These are phyloP conservation scores for Brachyhypopomus occidentalis DNA, from an alignment of 2,113 vertebrate species.

Conservation along the genomic window DNA sequence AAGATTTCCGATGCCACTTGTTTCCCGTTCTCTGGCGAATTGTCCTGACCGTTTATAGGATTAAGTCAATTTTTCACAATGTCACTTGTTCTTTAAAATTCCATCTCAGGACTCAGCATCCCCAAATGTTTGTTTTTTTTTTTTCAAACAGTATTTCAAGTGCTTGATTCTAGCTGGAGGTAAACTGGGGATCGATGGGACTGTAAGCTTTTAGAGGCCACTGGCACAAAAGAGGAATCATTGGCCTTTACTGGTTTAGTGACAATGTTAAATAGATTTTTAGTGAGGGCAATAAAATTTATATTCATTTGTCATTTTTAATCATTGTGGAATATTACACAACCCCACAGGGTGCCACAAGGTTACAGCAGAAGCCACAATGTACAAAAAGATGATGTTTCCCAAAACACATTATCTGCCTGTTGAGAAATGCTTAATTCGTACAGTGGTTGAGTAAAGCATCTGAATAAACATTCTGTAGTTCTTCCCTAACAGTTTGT, in stretches of 20 bases:
- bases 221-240: conserved; percentile 23
- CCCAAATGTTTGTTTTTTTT: not conserved
- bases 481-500: conserved; percentile 8
- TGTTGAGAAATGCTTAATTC: conserved; percentile 19
- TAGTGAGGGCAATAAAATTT: conserved; percentile 27
- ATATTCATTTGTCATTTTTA: conserved; percentile 35
- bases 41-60: conserved; percentile 5
- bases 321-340: conserved; percentile 25
- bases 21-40: not conserved
- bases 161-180: not conserved
- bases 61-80: conserved; percentile 1
- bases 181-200: conserved; percentile 24
- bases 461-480: conserved; percentile 19
- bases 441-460: conserved; percentile 22
- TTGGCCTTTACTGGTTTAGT: conserved; percentile 29
- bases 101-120: not conserved
- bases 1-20: not conserved
- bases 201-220: conserved; percentile 33
- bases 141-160: conserved; percentile 19
- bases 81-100: conserved; percentile 10
- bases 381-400: conserved; percentile 18
- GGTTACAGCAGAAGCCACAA: conserved; percentile 22
- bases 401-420: conserved; percentile 26
- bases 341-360: conserved; percentile 22
- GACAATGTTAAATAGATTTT: conserved; percentile 22